These are phyloP conservation scores for Meteorus sp. DNA, from an alignment of 1,140 invertebrate species.

Conservation along the genomic window DNA sequence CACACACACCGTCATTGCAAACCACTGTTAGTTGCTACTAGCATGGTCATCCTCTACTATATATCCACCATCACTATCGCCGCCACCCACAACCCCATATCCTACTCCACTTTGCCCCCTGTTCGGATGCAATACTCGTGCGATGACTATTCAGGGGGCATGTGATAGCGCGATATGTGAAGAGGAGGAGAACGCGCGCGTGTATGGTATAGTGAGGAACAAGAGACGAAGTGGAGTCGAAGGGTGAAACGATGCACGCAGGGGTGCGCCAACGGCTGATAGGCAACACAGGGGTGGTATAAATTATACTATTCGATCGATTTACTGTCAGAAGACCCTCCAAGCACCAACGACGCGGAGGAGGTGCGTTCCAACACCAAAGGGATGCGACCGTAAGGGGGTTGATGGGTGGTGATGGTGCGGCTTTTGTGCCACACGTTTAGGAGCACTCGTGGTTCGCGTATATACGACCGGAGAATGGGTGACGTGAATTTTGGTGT, in stretches of 20 bases:
- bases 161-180: constrained; percentile 1
- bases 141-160: constrained; percentile 42
- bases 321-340: constrained; percentile 58
- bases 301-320: constrained; percentile 62
- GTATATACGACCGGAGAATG: constrained; percentile 12
- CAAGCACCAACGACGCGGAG: constrained; percentile 39
- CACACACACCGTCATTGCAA: constrained; percentile 30
- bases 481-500: constrained; percentile 25
- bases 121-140: constrained; percentile 36
- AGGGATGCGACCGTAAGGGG: constrained; percentile 28
- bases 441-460: constrained; percentile 18
- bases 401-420: constrained; percentile 26
- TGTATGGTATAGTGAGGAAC: constrained; percentile 6
- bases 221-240: too few species aligned
- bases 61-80: too few species aligned
- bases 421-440: constrained; percentile 14
- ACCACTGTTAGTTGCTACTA: constrained; percentile 18
- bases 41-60: too few species aligned
- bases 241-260: constrained; percentile 15
- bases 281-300: constrained; percentile 55
- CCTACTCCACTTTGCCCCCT: constrained; percentile 28
- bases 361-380: constrained; percentile 30
- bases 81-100: too few species aligned
- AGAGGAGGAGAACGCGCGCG: constrained; percentile 29
- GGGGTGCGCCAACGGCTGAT: constrained; percentile 41